Conservation (phyloP, 2,113 vertebrate genomes). For the Sigmodon hispidus region DNA sequence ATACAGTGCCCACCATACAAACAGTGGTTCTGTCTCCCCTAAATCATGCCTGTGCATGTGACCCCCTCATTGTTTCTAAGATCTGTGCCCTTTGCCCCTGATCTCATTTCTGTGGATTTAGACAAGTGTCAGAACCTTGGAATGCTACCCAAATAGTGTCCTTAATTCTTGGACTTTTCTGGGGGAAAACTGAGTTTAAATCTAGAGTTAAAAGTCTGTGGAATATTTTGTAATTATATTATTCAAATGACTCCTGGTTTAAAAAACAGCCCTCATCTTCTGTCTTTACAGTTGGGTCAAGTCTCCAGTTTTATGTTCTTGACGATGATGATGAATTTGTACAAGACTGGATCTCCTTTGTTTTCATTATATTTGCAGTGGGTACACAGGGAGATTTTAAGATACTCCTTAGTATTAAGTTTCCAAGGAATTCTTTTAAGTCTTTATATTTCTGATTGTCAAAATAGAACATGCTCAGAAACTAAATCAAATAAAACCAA, state of each 20-base stretch:
- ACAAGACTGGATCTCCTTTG: neutral
- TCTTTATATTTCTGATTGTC: conserved; percentile 1
- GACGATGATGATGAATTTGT: conserved; percentile 7
- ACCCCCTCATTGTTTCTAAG: conserved; percentile 67
- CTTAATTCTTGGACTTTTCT: conserved; percentile 57
- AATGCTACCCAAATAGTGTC: conserved; percentile 70
- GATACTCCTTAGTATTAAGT: neutral
- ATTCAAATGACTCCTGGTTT: neutral
- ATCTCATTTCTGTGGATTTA: conserved; percentile 69
- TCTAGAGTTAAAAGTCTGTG: conserved; percentile 38
- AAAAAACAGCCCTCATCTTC: neutral
- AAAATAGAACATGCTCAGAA: neutral
- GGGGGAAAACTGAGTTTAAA: conserved; percentile 56
- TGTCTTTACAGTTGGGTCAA: conserved; percentile 29
- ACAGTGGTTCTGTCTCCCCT: conserved; percentile 4
- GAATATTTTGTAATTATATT: conserved; percentile 42
- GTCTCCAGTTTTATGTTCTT: conserved; percentile 13
- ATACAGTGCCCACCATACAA: conserved; percentile 47
- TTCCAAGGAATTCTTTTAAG: conserved; percentile 46
- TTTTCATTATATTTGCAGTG: neutral
- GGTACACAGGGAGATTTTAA: neutral
- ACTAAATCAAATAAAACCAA: neutral
- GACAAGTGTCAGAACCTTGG: conserved; percentile 69
- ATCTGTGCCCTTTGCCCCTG: conserved; percentile 68
- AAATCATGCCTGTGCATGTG: conserved; percentile 54